Base-by-base conservation (phyloP, 1,140 invertebrate genomes). In the Drosophila malerkotliana region DNA sequence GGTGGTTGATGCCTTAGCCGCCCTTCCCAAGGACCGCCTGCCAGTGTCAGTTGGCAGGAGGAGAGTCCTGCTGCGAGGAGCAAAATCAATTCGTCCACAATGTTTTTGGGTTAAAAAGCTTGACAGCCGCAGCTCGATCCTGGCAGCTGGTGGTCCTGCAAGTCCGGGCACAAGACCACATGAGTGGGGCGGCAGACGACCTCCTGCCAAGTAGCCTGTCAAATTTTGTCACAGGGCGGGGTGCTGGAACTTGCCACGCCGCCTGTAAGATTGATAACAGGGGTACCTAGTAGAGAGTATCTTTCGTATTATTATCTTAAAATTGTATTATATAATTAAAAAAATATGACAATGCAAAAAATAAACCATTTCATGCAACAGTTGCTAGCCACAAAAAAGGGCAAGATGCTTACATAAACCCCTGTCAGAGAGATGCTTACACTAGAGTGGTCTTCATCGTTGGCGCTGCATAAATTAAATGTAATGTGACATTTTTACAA, bases 401-500 rank as follows among this genome's bases (percentile, higher is more conserved):
- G 32, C 56, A 60, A 34, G 24, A 79, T 56, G 52, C 10, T 10
- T 4, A 4, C 3, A 37, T 37, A 37, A 37, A 37, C 4, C 12
- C 0, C 32, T 10, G 10, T 34, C 39, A 24, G 24, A 53, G n/a
- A 49, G 58, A 30, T 30, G 41, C 48, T 72, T 30, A 66, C 57
- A 45, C 24, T 14, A 45, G 9, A 76, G 44, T 59, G 74, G 39
- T 47, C 63, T 78, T 81, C 61, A 61, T 62, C 61, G 61, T 66
- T 71, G 77, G 52, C 74, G 73, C 52, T 75, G 80, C 89, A 89
- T 91, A 91, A 91, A 89, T 91, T 91, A 87, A 87, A 91, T 91
- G 82, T 91, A 91, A 91, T 91, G 89, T 91, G 89, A 91, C 89
- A 87, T 91, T 89, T 91, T 89, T 80, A 91, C 89, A 91, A 91